Conservation (phyloP, 2,113 vertebrate species). For the Notothenia rossii region DNA sequence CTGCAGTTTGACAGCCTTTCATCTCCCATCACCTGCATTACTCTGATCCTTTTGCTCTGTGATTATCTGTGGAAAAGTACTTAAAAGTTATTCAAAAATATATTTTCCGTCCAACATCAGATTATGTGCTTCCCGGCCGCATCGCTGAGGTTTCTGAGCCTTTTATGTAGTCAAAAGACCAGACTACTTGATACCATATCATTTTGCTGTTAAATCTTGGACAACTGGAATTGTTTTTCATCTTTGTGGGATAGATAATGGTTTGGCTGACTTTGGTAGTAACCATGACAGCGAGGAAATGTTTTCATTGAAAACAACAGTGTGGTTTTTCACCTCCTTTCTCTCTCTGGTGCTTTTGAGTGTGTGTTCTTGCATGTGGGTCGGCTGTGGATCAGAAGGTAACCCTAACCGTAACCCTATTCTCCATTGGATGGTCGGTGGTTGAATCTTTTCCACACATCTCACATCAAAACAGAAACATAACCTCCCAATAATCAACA, state of each 20-base stretch:
- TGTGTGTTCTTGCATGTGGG: neutral
- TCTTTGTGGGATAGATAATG: slow-evolving; percentile 37
- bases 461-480: too few species aligned
- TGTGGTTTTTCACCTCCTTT: slow-evolving; percentile 28
- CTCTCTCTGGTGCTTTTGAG: slow-evolving; percentile 5
- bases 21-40: slow-evolving; percentile 7
- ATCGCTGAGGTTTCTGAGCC: slow-evolving; percentile 40
- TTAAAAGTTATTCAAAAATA: slow-evolving; percentile 29
- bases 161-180: slow-evolving; percentile 30
- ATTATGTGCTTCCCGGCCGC: slow-evolving; percentile 32
- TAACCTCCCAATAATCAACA: too few species aligned
- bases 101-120: slow-evolving; percentile 37
- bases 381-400: too few species aligned
- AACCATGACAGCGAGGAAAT: slow-evolving; percentile 38
- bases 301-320: slow-evolving; percentile 53
- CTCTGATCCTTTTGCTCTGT: neutral
- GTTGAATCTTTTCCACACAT: too few species aligned
- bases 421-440: too few species aligned
- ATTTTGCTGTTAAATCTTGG: slow-evolving; percentile 54
- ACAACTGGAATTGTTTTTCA: slow-evolving; percentile 62
- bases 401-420: too few species aligned
- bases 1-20: neutral
- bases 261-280: slow-evolving; percentile 20
- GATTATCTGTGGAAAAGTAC: slow-evolving; percentile 43
- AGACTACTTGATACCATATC: slow-evolving; percentile 49